These are phyloP conservation scores for Episyrphus balteatus DNA, from an alignment of 1,140 invertebrate species.

Conservation along the genomic window DNA sequence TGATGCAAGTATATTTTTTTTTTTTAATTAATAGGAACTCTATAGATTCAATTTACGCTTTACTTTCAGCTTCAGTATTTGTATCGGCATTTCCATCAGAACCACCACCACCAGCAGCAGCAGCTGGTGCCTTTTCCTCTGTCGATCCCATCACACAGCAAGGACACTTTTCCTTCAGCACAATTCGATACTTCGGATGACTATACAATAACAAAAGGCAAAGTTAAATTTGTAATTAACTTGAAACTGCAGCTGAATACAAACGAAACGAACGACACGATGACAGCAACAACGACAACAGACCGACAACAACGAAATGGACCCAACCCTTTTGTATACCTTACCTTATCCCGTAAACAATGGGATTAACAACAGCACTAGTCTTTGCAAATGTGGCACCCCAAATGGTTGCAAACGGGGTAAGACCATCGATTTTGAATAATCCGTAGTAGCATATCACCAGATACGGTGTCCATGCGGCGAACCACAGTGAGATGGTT, in stretches of 20 bases:
- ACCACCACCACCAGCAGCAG: constrained; percentile 17
- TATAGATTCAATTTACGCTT: constrained; percentile 7
- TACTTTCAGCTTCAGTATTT: constrained; percentile 6
- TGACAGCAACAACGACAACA: background rate
- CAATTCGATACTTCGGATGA: constrained; percentile 60
- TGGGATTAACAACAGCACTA: constrained; percentile 64
- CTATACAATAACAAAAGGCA: constrained; percentile 24
- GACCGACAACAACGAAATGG: background rate
- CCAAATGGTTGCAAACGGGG: constrained; percentile 59
- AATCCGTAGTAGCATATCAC: constrained; percentile 63
- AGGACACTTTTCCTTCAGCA: constrained; percentile 56
- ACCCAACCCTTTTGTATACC: background rate
- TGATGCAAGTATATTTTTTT: background rate
- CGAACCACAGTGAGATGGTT: constrained; percentile 66
- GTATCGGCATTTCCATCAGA: constrained; percentile 18
- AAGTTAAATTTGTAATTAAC: no score
- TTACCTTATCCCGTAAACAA: constrained; percentile 65
- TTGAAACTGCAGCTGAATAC: no score
- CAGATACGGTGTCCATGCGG: constrained; percentile 69
- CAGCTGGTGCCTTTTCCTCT: constrained; percentile 5
- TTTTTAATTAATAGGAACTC: background rate
- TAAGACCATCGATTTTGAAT: constrained; percentile 49
- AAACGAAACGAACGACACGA: no score
- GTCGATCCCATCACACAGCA: constrained; percentile 42
- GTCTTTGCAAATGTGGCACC: constrained; percentile 63